Base-by-base conservation (phyloP, 2,797 vertebrate genomes). In the Gephyroberyx darwinii region DNA sequence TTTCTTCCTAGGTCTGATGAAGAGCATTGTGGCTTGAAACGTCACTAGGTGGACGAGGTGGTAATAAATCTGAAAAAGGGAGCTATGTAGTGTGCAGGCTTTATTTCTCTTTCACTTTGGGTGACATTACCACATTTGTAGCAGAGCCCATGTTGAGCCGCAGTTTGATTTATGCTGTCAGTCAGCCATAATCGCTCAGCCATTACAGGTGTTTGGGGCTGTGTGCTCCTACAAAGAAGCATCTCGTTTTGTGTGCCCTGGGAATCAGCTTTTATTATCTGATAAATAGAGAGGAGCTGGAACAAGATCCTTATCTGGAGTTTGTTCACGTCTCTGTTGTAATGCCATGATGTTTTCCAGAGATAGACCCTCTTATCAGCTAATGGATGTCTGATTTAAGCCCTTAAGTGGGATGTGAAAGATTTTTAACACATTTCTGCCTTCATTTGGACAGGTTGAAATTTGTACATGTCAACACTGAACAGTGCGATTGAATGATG, bases 161-260 rank as follows among this genome's bases (percentile, higher is more conserved):
- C 55, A 8, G 77, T 69, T 73, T 88, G 86, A 90, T 91, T 90
- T 80, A 85, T 83, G 79, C 89, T 77, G 83, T 85, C 84, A 77
- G 65, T 60, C 63, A 80, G 71, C 81, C 63, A 75, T 85, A 84
- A 88, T 88, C 65, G 37, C 81, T 88, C 66, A 81, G 82, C 87
- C 82, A 84, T 89, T 89, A 85, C 80, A 88, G 82, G 80, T 85
- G 80, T 77, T 81, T 26, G 77, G 73, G 39, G 68, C 77, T 57
- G 45, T 58, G 14, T 57, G 45, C 67, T 58, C 77, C 63, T 72
- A 88, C 74, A 83, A 84, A 83, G 82, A 84, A 83, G 73, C 71
- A 65, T 61, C 74, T 65, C 45, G n/a, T 74, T 84, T 58, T 83
- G 64, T 84, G 81, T 78, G 64, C 81, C 64, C 58, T 3, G 39